phyloP scores from a whole-genome alignment of 2,797 vertebrate species.

The Sciaenops ocellatus region DNA sequence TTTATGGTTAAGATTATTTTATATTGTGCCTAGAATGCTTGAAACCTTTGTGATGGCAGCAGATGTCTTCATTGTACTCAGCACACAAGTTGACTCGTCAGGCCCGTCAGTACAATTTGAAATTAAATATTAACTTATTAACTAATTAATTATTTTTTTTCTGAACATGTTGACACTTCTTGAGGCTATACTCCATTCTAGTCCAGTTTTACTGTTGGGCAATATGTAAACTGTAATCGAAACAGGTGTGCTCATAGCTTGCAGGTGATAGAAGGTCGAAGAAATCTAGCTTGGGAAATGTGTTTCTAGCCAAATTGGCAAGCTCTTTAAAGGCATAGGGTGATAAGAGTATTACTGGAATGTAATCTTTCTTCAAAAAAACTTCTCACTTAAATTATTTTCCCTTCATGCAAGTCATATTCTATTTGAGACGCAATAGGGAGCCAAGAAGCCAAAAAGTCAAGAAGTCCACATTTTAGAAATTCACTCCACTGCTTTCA shows the following conservation, averaged over 20 bases:
- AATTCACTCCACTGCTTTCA: conserved; percentile 28
- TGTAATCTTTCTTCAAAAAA: background rate
- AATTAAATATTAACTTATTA: too few species aligned
- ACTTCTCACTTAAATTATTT: background rate
- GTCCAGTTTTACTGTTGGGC: too few species aligned
- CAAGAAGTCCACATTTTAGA: conserved; percentile 14
- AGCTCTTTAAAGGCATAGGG: background rate
- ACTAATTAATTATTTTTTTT: too few species aligned
- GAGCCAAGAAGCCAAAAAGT: conserved; percentile 21
- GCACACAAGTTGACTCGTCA: too few species aligned
- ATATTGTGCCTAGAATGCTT: background rate
- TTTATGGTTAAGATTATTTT: background rate
- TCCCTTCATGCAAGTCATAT: conserved; percentile 10
- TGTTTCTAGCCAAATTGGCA: background rate
- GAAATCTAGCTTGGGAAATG: background rate
- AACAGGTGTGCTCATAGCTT: background rate
- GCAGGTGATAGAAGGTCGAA: too few species aligned
- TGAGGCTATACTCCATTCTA: too few species aligned
- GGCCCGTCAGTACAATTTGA: too few species aligned
- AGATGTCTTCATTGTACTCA: too few species aligned
- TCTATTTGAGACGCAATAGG: background rate
- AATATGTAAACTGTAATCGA: too few species aligned
- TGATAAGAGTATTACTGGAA: background rate
- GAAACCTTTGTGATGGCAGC: background rate
- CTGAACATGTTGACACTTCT: too few species aligned